Evolutionary conservation across 1,140 invertebrate species (phyloP).

Genomic region (Achatina immaculata): DNA sequence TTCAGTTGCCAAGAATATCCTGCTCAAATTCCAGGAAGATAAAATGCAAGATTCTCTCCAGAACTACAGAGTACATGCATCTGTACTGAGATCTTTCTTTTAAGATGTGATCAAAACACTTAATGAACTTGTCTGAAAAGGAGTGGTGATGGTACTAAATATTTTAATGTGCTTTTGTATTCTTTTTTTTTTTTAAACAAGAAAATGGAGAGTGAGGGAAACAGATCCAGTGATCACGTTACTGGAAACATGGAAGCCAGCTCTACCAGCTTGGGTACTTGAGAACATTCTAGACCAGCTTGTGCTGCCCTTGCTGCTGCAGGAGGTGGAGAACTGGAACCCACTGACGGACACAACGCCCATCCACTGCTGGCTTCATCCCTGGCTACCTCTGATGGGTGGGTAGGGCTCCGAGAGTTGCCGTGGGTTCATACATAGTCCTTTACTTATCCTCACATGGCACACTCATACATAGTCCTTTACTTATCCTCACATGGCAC

Average conservation of each 20-base stretch:
- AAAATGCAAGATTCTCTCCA: too few relatives aligned
- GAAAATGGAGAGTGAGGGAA: conserved; percentile 78
- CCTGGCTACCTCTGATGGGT: conserved; percentile 89
- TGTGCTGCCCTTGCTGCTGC: conserved; percentile 83
- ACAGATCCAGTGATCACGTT: conserved; percentile 82
- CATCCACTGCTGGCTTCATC: conserved; percentile 96
- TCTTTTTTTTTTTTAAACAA: too few relatives aligned
- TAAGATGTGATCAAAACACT: too few relatives aligned
- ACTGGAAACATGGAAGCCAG: conserved; percentile 83
- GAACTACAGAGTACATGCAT: too few relatives aligned
- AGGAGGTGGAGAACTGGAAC: conserved; percentile 92
- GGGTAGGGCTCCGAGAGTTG: conserved; percentile 45
- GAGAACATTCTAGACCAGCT: conserved; percentile 86
- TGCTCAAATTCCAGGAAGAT: too few relatives aligned
- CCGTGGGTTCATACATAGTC: too few relatives aligned
- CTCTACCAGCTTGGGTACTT: conserved; percentile 87
- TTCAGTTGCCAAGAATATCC: too few relatives aligned
- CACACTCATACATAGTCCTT: too few relatives aligned
- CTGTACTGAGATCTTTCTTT: too few relatives aligned
- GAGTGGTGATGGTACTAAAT: background rate
- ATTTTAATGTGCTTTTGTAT: background rate
- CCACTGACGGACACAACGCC: conserved; percentile 93
- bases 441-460: too few relatives aligned
- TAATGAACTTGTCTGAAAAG: too few relatives aligned
- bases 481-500: too few relatives aligned